phyloP scores from a whole-genome alignment of 1,140 invertebrate species.

The Apis dorsata region DNA sequence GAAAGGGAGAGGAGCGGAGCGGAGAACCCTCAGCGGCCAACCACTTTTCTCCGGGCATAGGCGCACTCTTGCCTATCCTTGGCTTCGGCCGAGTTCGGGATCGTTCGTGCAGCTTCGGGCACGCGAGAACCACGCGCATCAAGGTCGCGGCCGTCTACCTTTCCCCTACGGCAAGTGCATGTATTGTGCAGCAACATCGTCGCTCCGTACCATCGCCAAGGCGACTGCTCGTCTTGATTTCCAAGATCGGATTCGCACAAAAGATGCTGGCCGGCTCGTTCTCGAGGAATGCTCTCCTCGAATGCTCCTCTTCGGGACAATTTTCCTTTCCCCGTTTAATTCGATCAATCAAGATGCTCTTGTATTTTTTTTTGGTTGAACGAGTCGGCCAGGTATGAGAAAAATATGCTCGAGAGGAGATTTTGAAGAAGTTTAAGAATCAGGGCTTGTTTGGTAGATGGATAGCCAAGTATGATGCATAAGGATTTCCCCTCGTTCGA shows the following conservation, averaged over 20 bases:
- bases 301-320: neutral
- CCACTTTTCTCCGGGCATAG: conserved; percentile 52
- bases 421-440: neutral
- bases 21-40: conserved; percentile 56
- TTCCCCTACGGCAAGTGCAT: conserved; percentile 72
- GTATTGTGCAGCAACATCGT: conserved; percentile 64
- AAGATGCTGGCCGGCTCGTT: neutral
- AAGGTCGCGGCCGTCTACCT: conserved; percentile 79
- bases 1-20: neutral
- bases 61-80: conserved; percentile 37
- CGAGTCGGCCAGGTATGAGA: neutral
- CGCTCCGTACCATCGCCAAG: conserved; percentile 53
- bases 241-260: conserved; percentile 46
- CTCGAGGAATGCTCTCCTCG: neutral
- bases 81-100: conserved; percentile 68
- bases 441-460: neutral
- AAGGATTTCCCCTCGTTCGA: neutral
- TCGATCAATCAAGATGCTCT: too few species aligned
- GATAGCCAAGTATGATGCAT: neutral
- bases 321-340: neutral
- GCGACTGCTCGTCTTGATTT: conserved; percentile 51
- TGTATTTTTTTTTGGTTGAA: too few species aligned
- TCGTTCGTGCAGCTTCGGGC: conserved; percentile 74
- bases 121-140: conserved; percentile 81
- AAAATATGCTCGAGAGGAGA: neutral